phyloP scores from a whole-genome alignment of 1,140 invertebrate genomes.

The Ceratina australensis region DNA sequence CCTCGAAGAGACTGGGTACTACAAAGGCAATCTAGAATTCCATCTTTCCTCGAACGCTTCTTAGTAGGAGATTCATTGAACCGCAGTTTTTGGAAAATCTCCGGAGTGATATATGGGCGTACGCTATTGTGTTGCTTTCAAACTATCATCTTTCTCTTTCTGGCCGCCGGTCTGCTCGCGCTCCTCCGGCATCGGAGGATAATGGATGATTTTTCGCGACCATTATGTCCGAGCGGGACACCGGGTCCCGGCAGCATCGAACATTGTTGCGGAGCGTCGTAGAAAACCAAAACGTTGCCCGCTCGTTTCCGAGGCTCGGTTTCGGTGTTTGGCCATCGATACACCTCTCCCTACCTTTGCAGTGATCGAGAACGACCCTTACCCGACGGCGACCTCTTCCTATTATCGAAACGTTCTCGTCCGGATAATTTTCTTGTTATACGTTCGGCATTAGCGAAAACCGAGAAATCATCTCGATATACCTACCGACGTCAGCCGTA shows the following conservation, averaged over 20 bases:
- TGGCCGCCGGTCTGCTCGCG: neutral
- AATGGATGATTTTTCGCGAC: constrained; percentile 79
- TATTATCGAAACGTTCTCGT: constrained; percentile 66
- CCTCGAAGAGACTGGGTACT: constrained; percentile 12
- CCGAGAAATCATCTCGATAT: constrained; percentile 30
- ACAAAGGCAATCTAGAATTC: constrained; percentile 40
- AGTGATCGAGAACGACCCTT: neutral
- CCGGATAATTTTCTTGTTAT: constrained; percentile 79
- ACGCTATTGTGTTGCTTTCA: constrained; percentile 70
- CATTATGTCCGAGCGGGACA: constrained; percentile 72
- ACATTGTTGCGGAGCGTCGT: constrained; percentile 72
- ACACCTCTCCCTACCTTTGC: constrained; percentile 3
- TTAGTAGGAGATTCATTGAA: constrained; percentile 69
- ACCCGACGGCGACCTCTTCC: constrained; percentile 11
- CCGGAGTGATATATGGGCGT: constrained; percentile 78
- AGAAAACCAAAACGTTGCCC: constrained; percentile 60
- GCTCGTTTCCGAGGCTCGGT: neutral
- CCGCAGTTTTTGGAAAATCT: constrained; percentile 72
- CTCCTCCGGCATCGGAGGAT: constrained; percentile 60
- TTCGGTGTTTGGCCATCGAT: constrained; percentile 6
- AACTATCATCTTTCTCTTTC: constrained; percentile 25
- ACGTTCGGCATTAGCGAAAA: constrained; percentile 72
- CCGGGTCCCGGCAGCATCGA: constrained; percentile 57
- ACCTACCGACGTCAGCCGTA: no score
- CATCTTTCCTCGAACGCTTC: constrained; percentile 40